Base-by-base conservation (phyloP, 2,888 invertebrate genomes). In the Xanthorhoe designata region DNA sequence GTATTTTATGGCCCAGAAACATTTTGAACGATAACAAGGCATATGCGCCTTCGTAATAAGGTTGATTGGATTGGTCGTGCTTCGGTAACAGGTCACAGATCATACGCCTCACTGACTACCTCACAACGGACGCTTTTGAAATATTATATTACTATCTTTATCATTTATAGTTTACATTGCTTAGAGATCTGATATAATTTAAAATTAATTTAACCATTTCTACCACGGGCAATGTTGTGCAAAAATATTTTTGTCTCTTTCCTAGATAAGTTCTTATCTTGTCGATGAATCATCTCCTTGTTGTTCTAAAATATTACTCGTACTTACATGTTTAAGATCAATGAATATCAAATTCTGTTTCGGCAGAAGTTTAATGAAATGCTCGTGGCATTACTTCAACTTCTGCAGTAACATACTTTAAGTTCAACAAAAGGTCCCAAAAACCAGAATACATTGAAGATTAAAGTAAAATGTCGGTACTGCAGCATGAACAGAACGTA, bases 1-100 rank as follows among this genome's bases (percentile, higher is more conserved):
- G 55, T 62, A 65, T 60, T 64, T 68, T 57, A 64, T 42, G 67
- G 61, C 60, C 64, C 61, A 64, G 61, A 68, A 68, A 61, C 45
- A 61, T 61, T 61, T 57, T 64, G 32, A 64, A 67, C 59, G 67
- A 67, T 70, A 70, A 62, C 70, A 63, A 65, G 62, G 51, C 69
- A 45, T 54, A 56, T 56, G 56, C 49, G n/a, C 54, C 61, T 62
- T 32, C 49, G 24, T 75, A 82, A 83, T 79, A 77, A 81, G 78
- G 83, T 81, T 79, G 81, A 86, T 86, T 82, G 77, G 79, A 80
- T 83, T 78, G 77, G 80, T 74, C 78, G 71, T 78, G 81, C 75
- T 82, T 78, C 75, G 78, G 74, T 70, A 73, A 73, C 75, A 77
- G 84, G 83, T 83, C 83, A 82, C 70, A 81, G 81, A 75, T 79